Evolutionary conservation across 2,797 vertebrate species (phyloP), one percentile per base, ranked within the genome.

Genomic region (Helostoma temminkii): DNA sequence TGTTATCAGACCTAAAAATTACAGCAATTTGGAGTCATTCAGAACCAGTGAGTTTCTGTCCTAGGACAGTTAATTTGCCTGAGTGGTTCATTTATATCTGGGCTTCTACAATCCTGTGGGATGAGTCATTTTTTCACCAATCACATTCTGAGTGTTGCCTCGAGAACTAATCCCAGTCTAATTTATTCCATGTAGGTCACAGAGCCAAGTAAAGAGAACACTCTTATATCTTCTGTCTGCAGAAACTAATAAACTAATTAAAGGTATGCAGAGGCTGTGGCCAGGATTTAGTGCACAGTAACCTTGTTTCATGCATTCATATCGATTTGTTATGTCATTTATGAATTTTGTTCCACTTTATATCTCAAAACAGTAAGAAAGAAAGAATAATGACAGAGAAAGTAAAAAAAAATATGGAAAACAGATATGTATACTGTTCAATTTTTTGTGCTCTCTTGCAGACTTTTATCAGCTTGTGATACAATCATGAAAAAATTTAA

Each of bases 181-280:
- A 89, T 91, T 87, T 86, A 83, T 88, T 79, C 78, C 79, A 91
- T 89, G 86, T 86, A 82, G 88, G 87, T 89, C 88, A 88, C 74
- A 76, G 83, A 81, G 83, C 74, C 66, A 80, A 80, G 78, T 73
- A 76, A 88, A 85, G 81, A 73, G 74, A 81, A 64, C 62, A 42
- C 73, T 76, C 78, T 72, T 87, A 89, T 86, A 91, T 86, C 80
- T 87, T 85, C 76, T 59, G 69, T 82, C 88, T 71, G 71, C 75
- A 87, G 88, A 88, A 86, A 84, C 7, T 59, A 81, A 87, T 89
- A 82, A 86, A 84, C 85, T 88, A 89, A 88, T 91, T 89, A 89
- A 82, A 90, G 55, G 66, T 69, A 73, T 80, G 74, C 78, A 74
- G 62, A 76, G 84, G 78, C 79, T 63, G 61, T 19, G 74, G 80